Base-by-base conservation (phyloP, 2,888 invertebrate genomes). In the Epicampocera succincta region DNA sequence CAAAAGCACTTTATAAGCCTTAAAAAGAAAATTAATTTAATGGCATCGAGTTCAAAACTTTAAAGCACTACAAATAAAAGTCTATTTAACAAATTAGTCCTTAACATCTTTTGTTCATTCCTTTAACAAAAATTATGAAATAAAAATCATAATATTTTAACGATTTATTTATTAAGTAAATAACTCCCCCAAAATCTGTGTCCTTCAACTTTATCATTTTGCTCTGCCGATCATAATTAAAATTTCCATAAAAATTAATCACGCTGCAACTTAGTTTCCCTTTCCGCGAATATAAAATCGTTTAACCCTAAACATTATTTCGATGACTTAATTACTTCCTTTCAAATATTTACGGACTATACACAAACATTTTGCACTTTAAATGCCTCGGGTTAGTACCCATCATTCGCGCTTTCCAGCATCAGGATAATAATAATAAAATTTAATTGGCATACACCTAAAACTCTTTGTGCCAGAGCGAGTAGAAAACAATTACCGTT, bases 381-480 rank as follows among this genome's bases (percentile, higher is more conserved):
- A 33, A 33, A 33, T 33, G 33, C 58, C 58, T 40, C n/a, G 19
- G 4, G 13, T 4, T 4, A 13, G 11, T 33, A 12, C 33, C 9
- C 38, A 40, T 17, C n/a, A 29, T 25, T 19, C 6, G 13, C n/a
- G n/a, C 29, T 19, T 11, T 15, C 29, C 19, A 56, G 1, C 69
- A 65, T 15, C 38, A 56, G 60, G 54, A 76, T 63, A 76, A 81
- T 73, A 65, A 73, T 50, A 73, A 73, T 73, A 68, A 81, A 77
- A 77, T 73, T 68, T 77, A 73, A 77, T 77, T 81, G 68, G 25
- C 54, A 29, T 63, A 46, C 63, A 77, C 50, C 72, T 81, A 56
- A 56, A 33, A 33, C 3, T 13, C 11, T 60, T 54, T 52, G 12
- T 11, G 33, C 2, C 12, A 56, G 8, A 38, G 21, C 66, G 25